A percentile compares a stretch with the other conserved stretches of the same genome.
phyloP scores from a whole-genome alignment of 2,888 invertebrate species.

The Carcina quercana region DNA sequence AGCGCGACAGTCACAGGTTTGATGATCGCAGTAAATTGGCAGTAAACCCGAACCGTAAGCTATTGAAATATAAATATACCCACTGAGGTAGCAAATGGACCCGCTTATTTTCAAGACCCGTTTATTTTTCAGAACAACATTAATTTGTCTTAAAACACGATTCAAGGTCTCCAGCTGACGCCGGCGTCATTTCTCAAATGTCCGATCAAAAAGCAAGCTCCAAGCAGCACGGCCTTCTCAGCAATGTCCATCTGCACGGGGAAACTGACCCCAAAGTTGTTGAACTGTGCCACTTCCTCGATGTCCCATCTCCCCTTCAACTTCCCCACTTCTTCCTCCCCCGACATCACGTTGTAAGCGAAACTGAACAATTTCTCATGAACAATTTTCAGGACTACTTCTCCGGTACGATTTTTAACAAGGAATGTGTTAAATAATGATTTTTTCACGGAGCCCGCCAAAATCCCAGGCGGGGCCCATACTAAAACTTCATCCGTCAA shows the following conservation, averaged over 20 bases:
- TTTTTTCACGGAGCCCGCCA: conserved; percentile 32
- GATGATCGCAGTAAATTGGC: too few relatives aligned
- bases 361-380: conserved; percentile 10
- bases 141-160: too few relatives aligned
- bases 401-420: conserved; percentile 26
- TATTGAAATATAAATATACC: too few relatives aligned
- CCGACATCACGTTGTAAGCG: conserved; percentile 23
- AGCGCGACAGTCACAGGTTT: too few relatives aligned
- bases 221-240: conserved; percentile 37
- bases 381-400: conserved; percentile 27
- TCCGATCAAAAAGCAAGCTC: conserved; percentile 40
- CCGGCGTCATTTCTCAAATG: conserved; percentile 29
- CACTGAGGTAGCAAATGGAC: too few relatives aligned
- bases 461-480: conserved; percentile 44
- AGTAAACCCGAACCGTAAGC: too few relatives aligned
- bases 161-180: too few relatives aligned
- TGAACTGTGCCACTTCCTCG: conserved; percentile 10
- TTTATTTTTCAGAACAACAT: too few relatives aligned
- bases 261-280: conserved; percentile 32
- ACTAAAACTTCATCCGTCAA: conserved; percentile 29
- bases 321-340: conserved; percentile 27
- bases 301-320: conserved; percentile 24
- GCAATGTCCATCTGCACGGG: conserved; percentile 29
- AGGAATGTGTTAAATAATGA: conserved; percentile 22
- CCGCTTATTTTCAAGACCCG: too few relatives aligned